Evolutionary conservation across 2,888 invertebrate genomes (phyloP), one percentile per base, ranked within the genome.

Genomic region (Euclidia mi): DNA sequence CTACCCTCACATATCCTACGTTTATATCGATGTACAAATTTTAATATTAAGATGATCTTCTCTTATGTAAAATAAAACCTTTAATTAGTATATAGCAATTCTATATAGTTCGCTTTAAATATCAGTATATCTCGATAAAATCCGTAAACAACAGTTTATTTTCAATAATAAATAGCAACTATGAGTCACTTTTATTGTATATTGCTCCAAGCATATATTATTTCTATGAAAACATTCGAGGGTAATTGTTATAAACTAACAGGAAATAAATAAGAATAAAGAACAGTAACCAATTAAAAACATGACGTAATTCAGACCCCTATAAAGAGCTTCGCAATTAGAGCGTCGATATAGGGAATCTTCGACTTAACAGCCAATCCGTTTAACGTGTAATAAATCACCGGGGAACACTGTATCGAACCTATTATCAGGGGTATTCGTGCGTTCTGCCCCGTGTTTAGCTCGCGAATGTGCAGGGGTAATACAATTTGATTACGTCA

Each of bases 341-440:
- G 68, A 69, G 58, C 73, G 76, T 69, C 73, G 81, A 84, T 84
- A 84, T 62, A 76, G 77, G 69, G 82, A 86, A 88, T 89, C 82
- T 85, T 81, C 81, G 82, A 81, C 77, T 83, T 78, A 76, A 79
- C 79, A 79, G 78, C 78, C 85, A 88, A 92, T 91, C 88, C 89
- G 84, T 90, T 91, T 91, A 90, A 87, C 86, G 85, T 82, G 85
- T 84, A 87, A 92, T 93, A 92, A 91, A 92, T 93, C 91, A 92
- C 88, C 82, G 76, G 53, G 65, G 70, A 75, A 76, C 79, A 76
- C 67, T 77, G 75, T 86, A 86, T 87, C 82, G 76, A 80, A 65
- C 74, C 85, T 84, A 90, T 91, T 91, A 90, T 82, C 83, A 83
- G 62, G 88, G 82, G 86, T 81, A 88, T 85, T 78, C 90, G 82